Conservation (phyloP, 2,113 vertebrate species). For the Nettapus auritus region DNA sequence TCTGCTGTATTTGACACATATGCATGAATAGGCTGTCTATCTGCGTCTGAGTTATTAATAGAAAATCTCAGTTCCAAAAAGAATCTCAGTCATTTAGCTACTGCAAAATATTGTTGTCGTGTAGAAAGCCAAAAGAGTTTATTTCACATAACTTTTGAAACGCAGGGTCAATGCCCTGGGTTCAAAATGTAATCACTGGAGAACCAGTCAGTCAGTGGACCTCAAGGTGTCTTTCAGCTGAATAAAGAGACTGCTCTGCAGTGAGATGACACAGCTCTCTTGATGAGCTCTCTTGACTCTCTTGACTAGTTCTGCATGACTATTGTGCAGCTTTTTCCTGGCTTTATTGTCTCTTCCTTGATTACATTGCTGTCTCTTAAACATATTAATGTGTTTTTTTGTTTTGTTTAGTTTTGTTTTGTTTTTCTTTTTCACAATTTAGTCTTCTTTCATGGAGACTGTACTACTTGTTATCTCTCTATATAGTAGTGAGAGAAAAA, state of each 20-base stretch:
- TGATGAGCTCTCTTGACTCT: neutral
- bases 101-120: neutral
- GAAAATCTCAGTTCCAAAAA: neutral
- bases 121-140: neutral
- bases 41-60: neutral
- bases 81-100: neutral
- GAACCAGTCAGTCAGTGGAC: fast-evolving
- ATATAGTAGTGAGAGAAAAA: neutral
- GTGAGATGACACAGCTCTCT: neutral
- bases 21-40: neutral
- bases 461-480: neutral
- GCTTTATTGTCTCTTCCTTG: neutral
- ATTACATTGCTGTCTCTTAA: neutral
- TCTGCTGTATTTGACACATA: neutral
- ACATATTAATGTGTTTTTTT: neutral
- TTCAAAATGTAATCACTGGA: neutral
- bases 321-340: neutral
- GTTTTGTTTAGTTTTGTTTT: too few relatives aligned
- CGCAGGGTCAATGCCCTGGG: fast-evolving
- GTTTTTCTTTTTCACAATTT: neutral
- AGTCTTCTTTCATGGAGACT: neutral
- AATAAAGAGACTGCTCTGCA: neutral
- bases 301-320: neutral
- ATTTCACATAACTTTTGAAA: neutral
- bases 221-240: neutral